Evolutionary conservation across 2,888 invertebrate genomes (phyloP), one percentile per base, ranked within the genome.

Genomic region (Brachyptera putata): DNA sequence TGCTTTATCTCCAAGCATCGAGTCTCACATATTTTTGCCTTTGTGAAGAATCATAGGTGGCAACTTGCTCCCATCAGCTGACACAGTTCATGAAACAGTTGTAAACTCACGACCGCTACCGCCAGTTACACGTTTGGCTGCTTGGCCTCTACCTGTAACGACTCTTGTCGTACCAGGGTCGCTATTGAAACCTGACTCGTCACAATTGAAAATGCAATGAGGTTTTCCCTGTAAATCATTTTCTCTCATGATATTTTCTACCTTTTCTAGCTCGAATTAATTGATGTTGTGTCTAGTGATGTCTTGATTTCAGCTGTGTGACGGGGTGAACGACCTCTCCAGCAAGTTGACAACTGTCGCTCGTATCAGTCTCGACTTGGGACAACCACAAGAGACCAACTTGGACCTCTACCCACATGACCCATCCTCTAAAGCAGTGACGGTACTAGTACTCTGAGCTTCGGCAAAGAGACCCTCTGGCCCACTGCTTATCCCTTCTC

Each of bases 31-130:
- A 3, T 11, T 7, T 11, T 43, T 43, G 18, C 43, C 43, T 11
- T 43, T 43, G 18, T 43, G 43, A 3, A 43, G 21, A 3, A 43
- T 43, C 14, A 43, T 5, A 43, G 43, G 43, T 4, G 43, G 43
- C 18, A 43, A 7, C 21, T 43, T 43, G 3, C 4, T 4, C 2
- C 43, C 43, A 43, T 18, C 18, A 16, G 43, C 16, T 16, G 5
- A 18, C 43, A 21, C 43, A 43, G n/a, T n/a, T n/a, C n/a, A n/a
- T n/a, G n/a, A n/a, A n/a, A 43, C 43, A 16, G 43, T 43, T 21
- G 43, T 43, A 21, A 43, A 43, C 2, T 43, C 43, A 21, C 43
- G 16, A 11, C 21, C 43, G 21, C 43, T 43, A 21, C 43, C 43
- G 5, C 43, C 43, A 4, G 43, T 43, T 2, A 43, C 7, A 5